Evolutionary conservation across 1,140 invertebrate species (phyloP).

Genomic region (Drosophila melanogaster): Release_6_plus_ISO1_MT NT_037436.4:22699501-22700000

Average conservation of each 20-base stretch:
- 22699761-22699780: conserved; percentile 9
- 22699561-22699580: no score
- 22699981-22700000: no score
- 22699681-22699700: neutral
- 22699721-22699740: conserved; percentile 9
- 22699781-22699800: conserved; percentile 45
- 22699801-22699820: conserved; percentile 35
- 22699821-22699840: conserved; percentile 18
- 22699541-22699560: neutral
- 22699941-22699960: no score
- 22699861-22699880: no score
- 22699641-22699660: no score
- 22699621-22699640: neutral
- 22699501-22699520: neutral
- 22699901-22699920: no score
- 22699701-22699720: neutral
- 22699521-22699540: neutral
- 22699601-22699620: neutral
- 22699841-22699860: neutral
- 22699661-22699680: no score
- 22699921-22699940: no score
- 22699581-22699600: neutral
- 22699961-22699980: no score
- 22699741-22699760: conserved; percentile 15
- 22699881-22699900: no score